Conservation (phyloP, 2,113 vertebrate genomes). For the Synchiropus splendidus region DNA sequence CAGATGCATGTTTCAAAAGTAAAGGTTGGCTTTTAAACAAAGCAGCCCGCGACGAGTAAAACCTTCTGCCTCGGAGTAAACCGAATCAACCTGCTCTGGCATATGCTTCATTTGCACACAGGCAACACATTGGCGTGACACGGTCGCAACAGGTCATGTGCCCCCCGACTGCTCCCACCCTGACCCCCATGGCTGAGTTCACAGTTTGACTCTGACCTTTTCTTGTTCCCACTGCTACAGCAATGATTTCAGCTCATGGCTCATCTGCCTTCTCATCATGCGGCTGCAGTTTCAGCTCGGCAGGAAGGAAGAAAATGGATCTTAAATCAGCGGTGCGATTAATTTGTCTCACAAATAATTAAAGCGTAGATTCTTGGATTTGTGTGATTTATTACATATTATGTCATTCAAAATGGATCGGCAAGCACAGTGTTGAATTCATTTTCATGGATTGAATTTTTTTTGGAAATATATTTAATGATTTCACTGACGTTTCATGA, state of each 20-base stretch:
- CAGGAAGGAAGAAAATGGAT: background rate
- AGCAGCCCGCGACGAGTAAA: background rate
- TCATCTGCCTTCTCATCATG: conserved; percentile 6
- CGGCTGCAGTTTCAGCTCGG: conserved; percentile 16
- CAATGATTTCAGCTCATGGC: conserved; percentile 18
- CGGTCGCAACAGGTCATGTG: conserved; percentile 17
- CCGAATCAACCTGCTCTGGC: background rate
- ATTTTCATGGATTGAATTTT: no score
- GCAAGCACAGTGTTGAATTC: no score
- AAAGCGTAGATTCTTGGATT: no score
- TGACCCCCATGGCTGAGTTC: conserved; percentile 28
- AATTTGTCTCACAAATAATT: no score
- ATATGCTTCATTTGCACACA: conserved; percentile 17
- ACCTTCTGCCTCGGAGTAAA: no score
- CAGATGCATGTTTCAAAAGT: background rate
- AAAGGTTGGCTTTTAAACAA: no score
- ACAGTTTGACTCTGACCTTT: conserved; percentile 25
- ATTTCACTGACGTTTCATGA: no score
- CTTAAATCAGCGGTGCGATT: no score
- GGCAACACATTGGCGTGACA: conserved; percentile 22
- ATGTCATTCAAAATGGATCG: no score
- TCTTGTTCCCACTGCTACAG: conserved; percentile 22
- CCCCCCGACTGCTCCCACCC: conserved; percentile 11
- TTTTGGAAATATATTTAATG: no score
- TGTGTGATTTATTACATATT: no score